Evolutionary conservation across 2,797 vertebrate genomes (phyloP).

Genomic region (Galagoides demidoff): DNA sequence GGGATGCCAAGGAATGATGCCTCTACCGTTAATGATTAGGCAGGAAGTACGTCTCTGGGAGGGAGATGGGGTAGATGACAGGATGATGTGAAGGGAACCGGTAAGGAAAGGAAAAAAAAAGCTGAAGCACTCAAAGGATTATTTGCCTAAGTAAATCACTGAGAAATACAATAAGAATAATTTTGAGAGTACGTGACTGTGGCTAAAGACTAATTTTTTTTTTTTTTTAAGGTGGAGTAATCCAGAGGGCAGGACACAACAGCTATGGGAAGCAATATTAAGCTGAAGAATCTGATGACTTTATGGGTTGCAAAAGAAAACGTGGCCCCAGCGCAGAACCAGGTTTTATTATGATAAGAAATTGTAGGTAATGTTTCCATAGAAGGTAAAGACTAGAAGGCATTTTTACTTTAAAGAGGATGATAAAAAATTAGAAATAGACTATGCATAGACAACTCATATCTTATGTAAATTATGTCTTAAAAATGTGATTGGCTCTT

Average conservation of each 20-base stretch:
- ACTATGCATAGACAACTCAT: not conserved
- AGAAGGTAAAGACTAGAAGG: not conserved
- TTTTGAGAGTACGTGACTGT: not conserved
- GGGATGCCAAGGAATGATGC: not conserved
- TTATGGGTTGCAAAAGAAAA: not conserved
- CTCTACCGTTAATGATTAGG: not conserved
- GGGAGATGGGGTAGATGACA: not conserved
- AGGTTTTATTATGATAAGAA: not conserved
- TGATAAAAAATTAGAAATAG: not conserved
- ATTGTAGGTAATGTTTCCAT: not conserved
- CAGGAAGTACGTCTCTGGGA: not conserved
- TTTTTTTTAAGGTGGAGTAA: not conserved
- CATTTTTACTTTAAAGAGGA: not conserved
- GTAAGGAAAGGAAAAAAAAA: too few species aligned
- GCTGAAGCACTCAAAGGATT: too few species aligned
- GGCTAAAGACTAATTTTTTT: not conserved
- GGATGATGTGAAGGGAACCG: not conserved
- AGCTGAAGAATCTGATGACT: not conserved
- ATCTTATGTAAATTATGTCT: not conserved
- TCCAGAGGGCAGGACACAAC: not conserved
- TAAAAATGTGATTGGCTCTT: constrained; percentile 28
- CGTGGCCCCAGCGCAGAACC: not conserved
- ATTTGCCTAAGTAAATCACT: not conserved
- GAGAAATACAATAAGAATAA: not conserved
- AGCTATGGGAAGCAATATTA: not conserved